A percentile compares a stretch with the other conserved stretches of the same genome.
Evolutionary conservation across 2,113 vertebrate species (phyloP).

Genomic region (Rhea americana): DNA sequence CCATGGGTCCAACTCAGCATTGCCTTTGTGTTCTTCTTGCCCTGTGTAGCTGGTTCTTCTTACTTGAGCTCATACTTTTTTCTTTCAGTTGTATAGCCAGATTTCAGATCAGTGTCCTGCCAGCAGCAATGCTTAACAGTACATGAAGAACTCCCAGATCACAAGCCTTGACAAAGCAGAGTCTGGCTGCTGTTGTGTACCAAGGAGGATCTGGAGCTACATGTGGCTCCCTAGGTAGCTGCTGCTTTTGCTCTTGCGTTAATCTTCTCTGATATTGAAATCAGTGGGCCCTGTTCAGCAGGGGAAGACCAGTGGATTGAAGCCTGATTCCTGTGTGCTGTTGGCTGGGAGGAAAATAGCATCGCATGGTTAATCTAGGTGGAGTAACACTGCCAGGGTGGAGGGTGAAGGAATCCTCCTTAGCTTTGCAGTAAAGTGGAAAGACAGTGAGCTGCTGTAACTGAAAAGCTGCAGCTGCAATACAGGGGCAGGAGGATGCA

Average conservation of each 20-base stretch:
- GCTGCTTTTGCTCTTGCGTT: background rate
- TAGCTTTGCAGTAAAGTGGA: background rate
- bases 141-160: background rate
- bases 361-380: accelerated
- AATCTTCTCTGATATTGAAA: background rate
- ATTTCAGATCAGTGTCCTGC: background rate
- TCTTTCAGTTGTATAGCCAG: background rate
- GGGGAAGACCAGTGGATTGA: background rate
- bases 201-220: background rate
- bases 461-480: background rate
- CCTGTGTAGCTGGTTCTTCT: background rate
- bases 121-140: background rate
- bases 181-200: background rate
- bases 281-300: background rate
- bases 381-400: accelerated
- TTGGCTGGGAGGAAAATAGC: background rate
- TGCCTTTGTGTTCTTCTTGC: background rate
- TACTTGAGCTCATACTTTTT: background rate
- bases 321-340: accelerated
- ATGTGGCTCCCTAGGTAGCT: background rate
- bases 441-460: background rate
- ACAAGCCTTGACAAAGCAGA: background rate
- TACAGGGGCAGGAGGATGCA: accelerated
- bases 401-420: background rate
- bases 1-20: accelerated